Percentiles rank a stretch among this genome's conserved stretches.
Conservation (phyloP, 2,797 vertebrate genomes). For the Phyllotis vaccarum region DNA sequence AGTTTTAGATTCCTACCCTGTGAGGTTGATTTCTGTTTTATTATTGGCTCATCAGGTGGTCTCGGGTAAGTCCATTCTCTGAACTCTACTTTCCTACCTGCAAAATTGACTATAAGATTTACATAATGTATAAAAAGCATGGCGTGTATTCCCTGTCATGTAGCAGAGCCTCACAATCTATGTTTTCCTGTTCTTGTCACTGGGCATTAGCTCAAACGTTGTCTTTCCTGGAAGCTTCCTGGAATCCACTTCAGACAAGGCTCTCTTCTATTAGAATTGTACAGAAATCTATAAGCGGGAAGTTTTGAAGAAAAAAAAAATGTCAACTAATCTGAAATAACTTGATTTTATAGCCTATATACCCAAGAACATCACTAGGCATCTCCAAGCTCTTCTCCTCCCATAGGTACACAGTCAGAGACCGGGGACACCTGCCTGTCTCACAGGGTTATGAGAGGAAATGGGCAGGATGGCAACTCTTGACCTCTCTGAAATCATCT, state of each 20-base stretch:
- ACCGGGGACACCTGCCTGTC: background rate
- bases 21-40: background rate
- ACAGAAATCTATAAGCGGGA: background rate
- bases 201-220: background rate
- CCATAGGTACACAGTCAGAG: background rate
- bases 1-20: background rate
- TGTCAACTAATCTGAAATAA: background rate
- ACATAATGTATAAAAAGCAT: background rate
- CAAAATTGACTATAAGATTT: background rate
- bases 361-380: background rate
- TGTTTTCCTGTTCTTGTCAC: background rate
- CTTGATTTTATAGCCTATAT: background rate
- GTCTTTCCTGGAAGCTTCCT: background rate
- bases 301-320: slow-evolving; percentile 41
- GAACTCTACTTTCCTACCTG: background rate
- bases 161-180: background rate
- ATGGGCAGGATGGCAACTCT: background rate
- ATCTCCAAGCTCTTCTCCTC: background rate
- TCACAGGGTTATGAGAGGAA: background rate
- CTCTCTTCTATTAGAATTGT: background rate
- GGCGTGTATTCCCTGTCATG: background rate
- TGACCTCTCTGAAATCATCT: background rate
- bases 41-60: background rate
- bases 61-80: background rate
- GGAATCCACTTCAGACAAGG: background rate